Evolutionary conservation across 2,113 vertebrate genomes (phyloP).

Genomic region (Garra rufa): DNA sequence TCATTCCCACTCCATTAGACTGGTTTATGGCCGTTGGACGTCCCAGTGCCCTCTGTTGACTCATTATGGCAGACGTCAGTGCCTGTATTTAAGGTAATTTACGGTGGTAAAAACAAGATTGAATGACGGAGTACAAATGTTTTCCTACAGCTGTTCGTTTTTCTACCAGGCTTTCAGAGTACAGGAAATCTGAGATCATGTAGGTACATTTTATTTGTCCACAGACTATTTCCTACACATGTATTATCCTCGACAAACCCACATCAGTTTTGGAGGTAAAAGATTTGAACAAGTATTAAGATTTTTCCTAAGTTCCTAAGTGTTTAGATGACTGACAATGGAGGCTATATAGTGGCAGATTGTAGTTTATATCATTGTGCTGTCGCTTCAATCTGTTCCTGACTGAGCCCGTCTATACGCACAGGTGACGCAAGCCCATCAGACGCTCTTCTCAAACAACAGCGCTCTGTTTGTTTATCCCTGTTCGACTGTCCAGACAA

Average conservation of each 20-base stretch:
- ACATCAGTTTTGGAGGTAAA: neutral
- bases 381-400: constrained; percentile 3
- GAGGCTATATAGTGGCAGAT: neutral
- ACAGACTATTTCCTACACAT: too few relatives aligned
- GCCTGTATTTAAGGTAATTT: constrained; percentile 41
- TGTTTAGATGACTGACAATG: neutral
- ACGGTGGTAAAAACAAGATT: constrained; percentile 22
- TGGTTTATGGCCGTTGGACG: constrained; percentile 1
- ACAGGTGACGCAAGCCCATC: constrained; percentile 22
- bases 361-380: neutral
- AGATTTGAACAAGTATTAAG: neutral
- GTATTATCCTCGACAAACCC: neutral
- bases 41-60: constrained; percentile 5
- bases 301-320: neutral
- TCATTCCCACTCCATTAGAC: neutral
- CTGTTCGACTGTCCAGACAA: constrained; percentile 31
- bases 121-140: constrained; percentile 30
- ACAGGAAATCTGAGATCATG: neutral
- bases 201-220: too few relatives aligned
- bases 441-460: constrained; percentile 19
- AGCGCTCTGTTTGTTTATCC: constrained; percentile 41
- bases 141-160: constrained; percentile 25
- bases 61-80: constrained; percentile 27
- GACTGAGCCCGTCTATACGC: constrained; percentile 2
- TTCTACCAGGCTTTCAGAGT: constrained; percentile 1